Percentiles rank a stretch among this genome's conserved stretches.
Conservation (phyloP, 2,888 invertebrate species). For the Agriopis aurantiaria region DNA sequence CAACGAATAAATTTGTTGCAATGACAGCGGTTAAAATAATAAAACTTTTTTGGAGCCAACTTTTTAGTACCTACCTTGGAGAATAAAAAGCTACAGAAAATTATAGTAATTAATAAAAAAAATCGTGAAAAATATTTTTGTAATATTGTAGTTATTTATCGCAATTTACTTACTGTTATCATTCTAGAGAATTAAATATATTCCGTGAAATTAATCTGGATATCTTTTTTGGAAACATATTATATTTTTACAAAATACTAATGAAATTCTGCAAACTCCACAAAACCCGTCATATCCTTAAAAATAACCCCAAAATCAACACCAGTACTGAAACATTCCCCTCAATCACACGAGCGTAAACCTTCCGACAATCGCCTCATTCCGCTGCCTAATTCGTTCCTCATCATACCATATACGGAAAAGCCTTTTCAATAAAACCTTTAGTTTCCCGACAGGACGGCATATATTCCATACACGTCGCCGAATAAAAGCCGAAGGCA, state of each 20-base stretch:
- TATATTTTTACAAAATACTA: no score
- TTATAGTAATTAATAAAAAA: neutral
- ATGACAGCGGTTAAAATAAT: conserved; percentile 17
- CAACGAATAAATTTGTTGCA: conserved; percentile 21
- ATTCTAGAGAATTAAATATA: no score
- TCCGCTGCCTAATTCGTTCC: conserved; percentile 26
- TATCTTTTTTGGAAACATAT: no score
- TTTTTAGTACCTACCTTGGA: conserved; percentile 4
- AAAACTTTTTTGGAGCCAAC: conserved; percentile 3
- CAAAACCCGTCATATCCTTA: no score
- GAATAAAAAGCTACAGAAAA: neutral
- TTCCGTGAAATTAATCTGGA: no score
- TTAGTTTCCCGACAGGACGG: conserved; percentile 47
- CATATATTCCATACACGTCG: conserved; percentile 56
- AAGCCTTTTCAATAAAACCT: conserved; percentile 54
- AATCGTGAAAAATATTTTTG: neutral
- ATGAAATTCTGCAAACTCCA: neutral
- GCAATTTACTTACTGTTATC: no score
- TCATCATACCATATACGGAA: conserved; percentile 36
- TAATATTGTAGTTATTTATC: no score
- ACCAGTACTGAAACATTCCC: conserved; percentile 5
- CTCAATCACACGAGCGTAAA: conserved; percentile 28
- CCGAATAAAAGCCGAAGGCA: conserved; percentile 54
- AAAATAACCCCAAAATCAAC: neutral
- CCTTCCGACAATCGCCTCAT: conserved; percentile 22